phyloP scores from a whole-genome alignment of 2,797 vertebrate species.

The Heterohyrax brucei region DNA sequence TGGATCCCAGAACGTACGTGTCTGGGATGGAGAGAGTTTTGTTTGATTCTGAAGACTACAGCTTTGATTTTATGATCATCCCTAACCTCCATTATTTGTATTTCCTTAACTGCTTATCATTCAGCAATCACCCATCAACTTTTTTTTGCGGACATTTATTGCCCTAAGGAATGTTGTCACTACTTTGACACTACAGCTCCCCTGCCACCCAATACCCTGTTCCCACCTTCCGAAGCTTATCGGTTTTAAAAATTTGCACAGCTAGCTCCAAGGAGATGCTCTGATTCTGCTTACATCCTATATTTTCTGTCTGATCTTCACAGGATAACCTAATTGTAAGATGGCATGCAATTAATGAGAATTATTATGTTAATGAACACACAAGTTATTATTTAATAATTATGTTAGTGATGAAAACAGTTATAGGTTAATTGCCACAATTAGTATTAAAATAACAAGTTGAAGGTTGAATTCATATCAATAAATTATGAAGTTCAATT shows the following conservation, averaged over 20 bases:
- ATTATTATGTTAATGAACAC: constrained; percentile 83
- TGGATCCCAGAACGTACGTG: not conserved
- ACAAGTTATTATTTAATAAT: constrained; percentile 85
- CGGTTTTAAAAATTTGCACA: constrained; percentile 48
- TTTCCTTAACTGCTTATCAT: constrained; percentile 36
- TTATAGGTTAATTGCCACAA: constrained; percentile 83
- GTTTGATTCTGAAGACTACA: constrained; percentile 13
- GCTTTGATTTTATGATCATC: constrained; percentile 43
- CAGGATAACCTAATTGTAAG: constrained; percentile 80
- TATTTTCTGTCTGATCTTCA: constrained; percentile 72
- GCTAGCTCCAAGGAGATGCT: constrained; percentile 53
- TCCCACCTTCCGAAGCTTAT: not conserved
- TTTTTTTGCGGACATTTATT: not conserved
- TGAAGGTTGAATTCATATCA: constrained; percentile 77
- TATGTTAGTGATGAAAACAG: constrained; percentile 77
- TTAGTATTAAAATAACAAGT: constrained; percentile 82
- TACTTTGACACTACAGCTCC: not conserved
- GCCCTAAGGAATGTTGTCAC: constrained; percentile 27
- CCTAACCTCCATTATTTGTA: constrained; percentile 27
- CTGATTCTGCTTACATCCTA: constrained; percentile 53
- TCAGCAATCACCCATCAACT: not conserved
- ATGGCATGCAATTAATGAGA: constrained; percentile 76
- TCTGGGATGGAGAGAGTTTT: not conserved
- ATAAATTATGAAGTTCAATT: constrained; percentile 59
- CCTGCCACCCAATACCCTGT: not conserved